These are phyloP conservation scores for Tenualosa thibaudeaui DNA, from an alignment of 2,797 vertebrate species.

Conservation along the genomic window DNA sequence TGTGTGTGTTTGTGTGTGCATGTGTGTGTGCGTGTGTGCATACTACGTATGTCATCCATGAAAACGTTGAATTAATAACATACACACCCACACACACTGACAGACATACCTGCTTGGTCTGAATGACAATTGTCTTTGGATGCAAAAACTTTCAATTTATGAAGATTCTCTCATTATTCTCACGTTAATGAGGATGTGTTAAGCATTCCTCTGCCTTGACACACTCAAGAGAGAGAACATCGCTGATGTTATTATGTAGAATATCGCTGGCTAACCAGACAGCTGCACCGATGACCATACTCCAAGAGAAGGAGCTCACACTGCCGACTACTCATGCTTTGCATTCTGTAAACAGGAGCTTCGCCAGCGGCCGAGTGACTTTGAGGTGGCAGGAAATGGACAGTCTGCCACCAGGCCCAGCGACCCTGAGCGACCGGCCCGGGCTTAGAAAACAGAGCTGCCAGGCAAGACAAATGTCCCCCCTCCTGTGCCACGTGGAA, in stretches of 20 bases:
- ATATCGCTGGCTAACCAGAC: background rate
- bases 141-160: too few species aligned
- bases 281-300: background rate
- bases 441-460: constrained; percentile 48
- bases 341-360: constrained; percentile 9
- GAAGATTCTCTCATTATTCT: background rate
- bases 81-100: too few species aligned
- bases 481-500: constrained; percentile 1
- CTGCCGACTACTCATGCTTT: background rate
- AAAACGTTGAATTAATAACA: too few species aligned
- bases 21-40: constrained; percentile 3
- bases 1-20: constrained; percentile 1
- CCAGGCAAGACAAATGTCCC: constrained; percentile 54
- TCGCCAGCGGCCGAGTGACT: background rate
- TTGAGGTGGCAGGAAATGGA: background rate
- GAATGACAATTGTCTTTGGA: too few species aligned
- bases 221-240: background rate
- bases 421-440: constrained; percentile 16
- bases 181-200: background rate
- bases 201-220: background rate
- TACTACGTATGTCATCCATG: too few species aligned
- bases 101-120: too few species aligned
- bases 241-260: background rate
- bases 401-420: background rate
- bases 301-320: background rate